Percentiles rank a stretch among this genome's conserved stretches.
phyloP scores from a whole-genome alignment of 1,140 invertebrate genomes.

The Pogonomyrmex barbatus region DNA sequence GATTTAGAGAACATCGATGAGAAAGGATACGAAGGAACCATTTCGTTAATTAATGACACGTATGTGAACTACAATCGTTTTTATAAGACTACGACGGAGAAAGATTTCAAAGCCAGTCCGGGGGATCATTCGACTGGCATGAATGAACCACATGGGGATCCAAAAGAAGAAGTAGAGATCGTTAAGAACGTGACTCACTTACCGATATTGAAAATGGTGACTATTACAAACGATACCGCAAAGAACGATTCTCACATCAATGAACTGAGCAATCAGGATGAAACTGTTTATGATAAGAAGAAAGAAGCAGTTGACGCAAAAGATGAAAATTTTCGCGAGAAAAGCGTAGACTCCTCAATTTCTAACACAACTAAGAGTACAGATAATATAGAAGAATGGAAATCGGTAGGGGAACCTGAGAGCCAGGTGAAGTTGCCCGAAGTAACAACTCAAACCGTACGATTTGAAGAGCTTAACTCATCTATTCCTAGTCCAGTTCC shows the following conservation, averaged over 20 bases:
- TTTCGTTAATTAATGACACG: conserved; percentile 81
- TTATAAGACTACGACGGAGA: conserved; percentile 34
- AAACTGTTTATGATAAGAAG: background rate
- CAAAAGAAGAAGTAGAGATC: conserved; percentile 80
- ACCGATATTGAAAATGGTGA: conserved; percentile 69
- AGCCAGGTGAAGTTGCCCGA: background rate
- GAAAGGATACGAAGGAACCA: conserved; percentile 28
- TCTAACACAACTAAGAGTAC: background rate
- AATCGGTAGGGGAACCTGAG: background rate
- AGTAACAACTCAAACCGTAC: background rate
- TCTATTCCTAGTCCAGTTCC: conserved; percentile 60
- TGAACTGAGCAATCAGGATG: background rate
- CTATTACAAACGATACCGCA: background rate
- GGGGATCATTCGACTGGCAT: conserved; percentile 14
- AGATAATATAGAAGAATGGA: background rate
- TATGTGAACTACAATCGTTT: conserved; percentile 78
- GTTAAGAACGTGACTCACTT: conserved; percentile 70
- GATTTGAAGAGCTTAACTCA: conserved; percentile 5
- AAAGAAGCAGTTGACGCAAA: background rate
- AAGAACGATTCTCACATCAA: background rate
- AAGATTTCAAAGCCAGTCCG: background rate
- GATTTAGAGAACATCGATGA: conserved; percentile 46
- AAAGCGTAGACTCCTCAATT: background rate
- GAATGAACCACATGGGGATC: conserved; percentile 42
- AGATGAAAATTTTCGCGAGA: conserved; percentile 22